Evolutionary conservation across 2,888 invertebrate genomes (phyloP), one percentile per base, ranked within the genome.

Genomic region (Meandrusa payeni): DNA sequence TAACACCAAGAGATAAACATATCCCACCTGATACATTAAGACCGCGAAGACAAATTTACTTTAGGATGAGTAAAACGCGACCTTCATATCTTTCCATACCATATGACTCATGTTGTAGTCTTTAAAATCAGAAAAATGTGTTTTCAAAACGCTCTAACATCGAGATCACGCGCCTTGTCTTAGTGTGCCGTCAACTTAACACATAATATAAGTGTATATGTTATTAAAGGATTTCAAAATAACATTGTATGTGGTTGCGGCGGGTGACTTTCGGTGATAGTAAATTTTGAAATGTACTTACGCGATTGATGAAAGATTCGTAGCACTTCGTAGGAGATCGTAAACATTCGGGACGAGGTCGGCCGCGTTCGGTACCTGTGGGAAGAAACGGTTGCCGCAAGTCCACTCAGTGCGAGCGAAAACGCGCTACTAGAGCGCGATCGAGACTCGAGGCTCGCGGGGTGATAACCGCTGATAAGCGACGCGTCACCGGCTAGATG

Each of bases 401-500:
- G 71, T 68, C 70, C 66, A 68, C 70, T 61, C 67, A 54, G 52
- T 50, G 57, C 63, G 66, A 73, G 67, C 72, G 75, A 69, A 66
- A 64, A 59, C 77, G 75, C 76, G 73, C 70, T 64, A 81, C 81
- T 81, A 73, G 52, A 48, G 46, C 38, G 47, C 48, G 44, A 13
- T 38, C 41, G 51, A 48, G 50, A 49, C 57, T 59, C 72, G 74
- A 73, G 77, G 71, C 76, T 72, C 73, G 70, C 67, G 63, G 69
- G 73, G 75, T 81, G 82, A 83, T 83, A 83, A 79, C 77, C 65
- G 65, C 75, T 82, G 82, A 83, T 83, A 83, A 81, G 74, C 73
- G 66, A 36, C 69, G 69, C 71, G 76, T 74, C 73, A 74, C 64
- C 69, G 56, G 48, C 60, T 59, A 57, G 60, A 61, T 64, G 62